Evolutionary conservation across 2,888 invertebrate species (phyloP).

Genomic region (Ophion obscuratus): DNA sequence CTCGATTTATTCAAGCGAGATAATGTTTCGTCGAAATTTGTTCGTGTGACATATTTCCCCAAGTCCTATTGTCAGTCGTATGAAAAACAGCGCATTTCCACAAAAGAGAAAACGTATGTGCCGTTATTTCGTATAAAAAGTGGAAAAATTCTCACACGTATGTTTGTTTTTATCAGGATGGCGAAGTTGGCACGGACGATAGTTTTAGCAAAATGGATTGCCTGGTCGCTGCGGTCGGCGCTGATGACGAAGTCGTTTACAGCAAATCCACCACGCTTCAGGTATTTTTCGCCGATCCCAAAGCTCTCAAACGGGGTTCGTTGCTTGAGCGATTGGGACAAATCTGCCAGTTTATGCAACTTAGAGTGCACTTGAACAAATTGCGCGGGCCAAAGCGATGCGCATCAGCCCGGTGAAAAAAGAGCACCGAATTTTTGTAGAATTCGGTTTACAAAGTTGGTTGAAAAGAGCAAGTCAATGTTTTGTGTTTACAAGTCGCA

Average conservation of each 20-base stretch:
- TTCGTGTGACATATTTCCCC: too few relatives aligned
- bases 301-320: not conserved
- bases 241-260: conserved; percentile 97
- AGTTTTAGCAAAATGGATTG: conserved; percentile 94
- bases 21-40: not conserved
- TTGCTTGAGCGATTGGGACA: not conserved
- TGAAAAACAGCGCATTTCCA: not conserved
- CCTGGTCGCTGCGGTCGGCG: conserved; percentile 95
- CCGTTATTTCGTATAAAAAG: not conserved
- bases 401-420: too few relatives aligned
- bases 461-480: too few relatives aligned
- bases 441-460: too few relatives aligned
- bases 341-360: too few relatives aligned
- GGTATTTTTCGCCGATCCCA: conserved; percentile 84
- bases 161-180: conserved; percentile 82
- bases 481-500: too few relatives aligned
- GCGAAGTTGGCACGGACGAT: conserved; percentile 89
- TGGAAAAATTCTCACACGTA: not conserved
- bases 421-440: too few relatives aligned
- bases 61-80: not conserved
- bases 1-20: not conserved
- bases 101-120: not conserved
- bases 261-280: conserved; percentile 98
- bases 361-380: too few relatives aligned
- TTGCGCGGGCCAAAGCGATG: too few relatives aligned